phyloP scores from a whole-genome alignment of 2,797 vertebrate species.

The Hippoglossus hippoglossus region DNA sequence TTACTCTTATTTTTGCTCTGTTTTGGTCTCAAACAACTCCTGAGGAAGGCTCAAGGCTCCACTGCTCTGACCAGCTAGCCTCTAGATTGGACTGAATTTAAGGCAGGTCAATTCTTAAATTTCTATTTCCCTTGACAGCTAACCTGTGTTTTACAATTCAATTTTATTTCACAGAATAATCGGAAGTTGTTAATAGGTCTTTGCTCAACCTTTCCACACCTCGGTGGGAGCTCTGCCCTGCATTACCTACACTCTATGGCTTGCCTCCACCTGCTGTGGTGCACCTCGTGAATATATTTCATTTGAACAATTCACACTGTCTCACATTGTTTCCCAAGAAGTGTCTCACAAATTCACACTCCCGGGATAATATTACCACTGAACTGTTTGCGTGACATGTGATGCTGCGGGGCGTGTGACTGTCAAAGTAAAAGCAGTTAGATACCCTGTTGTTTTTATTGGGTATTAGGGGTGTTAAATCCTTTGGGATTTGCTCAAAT shows the following conservation, averaged over 20 bases:
- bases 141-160: background rate
- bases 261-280: background rate
- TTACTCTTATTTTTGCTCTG: too few relatives aligned
- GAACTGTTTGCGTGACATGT: background rate
- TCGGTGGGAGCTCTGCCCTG: background rate
- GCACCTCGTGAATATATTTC: background rate
- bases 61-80: background rate
- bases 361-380: slow-evolving; percentile 9
- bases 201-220: background rate
- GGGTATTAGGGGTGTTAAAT: slow-evolving; percentile 42
- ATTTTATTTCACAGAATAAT: background rate
- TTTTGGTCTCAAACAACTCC: background rate
- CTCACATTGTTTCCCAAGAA: slow-evolving; percentile 14
- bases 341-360: slow-evolving; percentile 23
- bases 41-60: background rate
- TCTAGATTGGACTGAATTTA: too few relatives aligned
- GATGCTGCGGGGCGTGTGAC: slow-evolving; percentile 42
- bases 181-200: background rate
- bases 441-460: slow-evolving; percentile 65
- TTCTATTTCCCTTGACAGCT: background rate
- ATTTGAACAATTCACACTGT: slow-evolving; percentile 5
- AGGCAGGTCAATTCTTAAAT: too few relatives aligned
- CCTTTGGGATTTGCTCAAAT: slow-evolving; percentile 48
- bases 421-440: slow-evolving; percentile 57
- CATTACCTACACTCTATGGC: background rate